Evolutionary conservation across 2,797 vertebrate species (phyloP).

Genomic region (Clarias laeviceps): DNA sequence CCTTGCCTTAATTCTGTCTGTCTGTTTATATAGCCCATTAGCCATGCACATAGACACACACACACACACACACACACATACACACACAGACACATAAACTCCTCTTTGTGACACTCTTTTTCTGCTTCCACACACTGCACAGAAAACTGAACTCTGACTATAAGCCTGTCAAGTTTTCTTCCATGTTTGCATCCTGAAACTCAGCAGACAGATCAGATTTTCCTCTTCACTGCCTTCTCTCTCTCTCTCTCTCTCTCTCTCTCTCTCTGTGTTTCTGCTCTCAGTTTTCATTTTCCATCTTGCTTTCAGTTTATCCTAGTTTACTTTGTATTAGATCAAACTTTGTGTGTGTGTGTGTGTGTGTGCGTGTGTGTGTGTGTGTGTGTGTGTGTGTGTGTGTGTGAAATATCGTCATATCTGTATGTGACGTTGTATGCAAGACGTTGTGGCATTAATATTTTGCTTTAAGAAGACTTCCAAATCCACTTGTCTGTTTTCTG

Average conservation of each 20-base stretch:
- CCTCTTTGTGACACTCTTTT: background rate
- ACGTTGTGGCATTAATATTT: background rate
- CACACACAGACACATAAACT: background rate
- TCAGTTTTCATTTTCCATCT: constrained; percentile 18
- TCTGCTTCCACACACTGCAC: constrained; percentile 9
- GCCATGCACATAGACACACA: background rate
- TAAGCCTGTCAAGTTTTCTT: constrained; percentile 16
- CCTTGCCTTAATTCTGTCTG: background rate
- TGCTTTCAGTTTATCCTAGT: constrained; percentile 42
- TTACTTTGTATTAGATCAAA: constrained; percentile 41
- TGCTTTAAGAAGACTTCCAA: background rate
- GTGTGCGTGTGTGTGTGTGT: constrained; percentile 3
- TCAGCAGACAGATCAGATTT: constrained; percentile 42
- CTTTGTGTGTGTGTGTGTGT: background rate
- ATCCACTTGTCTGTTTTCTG: background rate
- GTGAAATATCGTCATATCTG: background rate
- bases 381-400: background rate
- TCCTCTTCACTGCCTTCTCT: constrained; percentile 47
- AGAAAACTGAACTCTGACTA: constrained; percentile 23
- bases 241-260: constrained; percentile 22
- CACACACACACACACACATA: background rate
- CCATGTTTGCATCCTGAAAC: constrained; percentile 28
- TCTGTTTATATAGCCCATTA: background rate
- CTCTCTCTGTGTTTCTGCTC: background rate
- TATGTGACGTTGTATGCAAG: background rate